Percentiles rank a stretch among this genome's conserved stretches.
These are phyloP conservation scores for Carassius auratus DNA, from an alignment of 2,113 vertebrate genomes.

Conservation along the genomic window DNA sequence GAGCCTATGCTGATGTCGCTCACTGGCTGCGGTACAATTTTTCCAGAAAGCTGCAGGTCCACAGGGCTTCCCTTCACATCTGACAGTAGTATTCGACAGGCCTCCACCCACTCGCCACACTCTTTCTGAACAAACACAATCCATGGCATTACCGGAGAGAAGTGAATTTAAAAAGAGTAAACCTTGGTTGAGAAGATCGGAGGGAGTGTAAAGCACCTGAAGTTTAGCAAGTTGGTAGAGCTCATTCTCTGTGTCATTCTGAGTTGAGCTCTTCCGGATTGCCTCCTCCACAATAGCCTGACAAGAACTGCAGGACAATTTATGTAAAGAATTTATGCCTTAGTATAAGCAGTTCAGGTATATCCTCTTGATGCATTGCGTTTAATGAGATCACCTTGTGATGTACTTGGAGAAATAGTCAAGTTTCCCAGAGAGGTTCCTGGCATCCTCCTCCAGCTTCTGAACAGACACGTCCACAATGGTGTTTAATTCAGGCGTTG, in stretches of 20 bases:
- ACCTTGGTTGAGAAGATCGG: not conserved
- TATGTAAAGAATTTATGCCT: not conserved
- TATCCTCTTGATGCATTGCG: not conserved
- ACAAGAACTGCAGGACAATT: slow-evolving; percentile 61
- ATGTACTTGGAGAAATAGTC: slow-evolving; percentile 72
- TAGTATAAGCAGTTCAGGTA: not conserved
- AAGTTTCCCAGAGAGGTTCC: slow-evolving; percentile 71
- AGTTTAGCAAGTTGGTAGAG: slow-evolving; percentile 64
- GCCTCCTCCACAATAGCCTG: slow-evolving; percentile 68
- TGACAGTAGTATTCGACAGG: slow-evolving; percentile 75
- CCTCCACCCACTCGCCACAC: slow-evolving; percentile 79
- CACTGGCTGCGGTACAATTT: slow-evolving; percentile 52
- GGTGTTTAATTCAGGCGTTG: not conserved
- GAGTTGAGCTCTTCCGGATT: slow-evolving; percentile 42
- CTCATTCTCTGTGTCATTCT: slow-evolving; percentile 56
- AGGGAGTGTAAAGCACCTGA: slow-evolving; percentile 62
- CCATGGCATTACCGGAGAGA: not conserved
- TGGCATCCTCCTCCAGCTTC: slow-evolving; percentile 75
- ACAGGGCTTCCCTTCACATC: slow-evolving; percentile 65
- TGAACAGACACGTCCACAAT: slow-evolving; percentile 39
- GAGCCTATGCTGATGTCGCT: slow-evolving; percentile 39
- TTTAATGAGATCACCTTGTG: slow-evolving; percentile 69
- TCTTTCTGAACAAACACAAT: slow-evolving; percentile 70
- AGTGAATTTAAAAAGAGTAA: not conserved
- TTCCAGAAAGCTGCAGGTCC: slow-evolving; percentile 60